Conservation (phyloP, 1,140 invertebrate genomes). For the Drosophila dunni region DNA sequence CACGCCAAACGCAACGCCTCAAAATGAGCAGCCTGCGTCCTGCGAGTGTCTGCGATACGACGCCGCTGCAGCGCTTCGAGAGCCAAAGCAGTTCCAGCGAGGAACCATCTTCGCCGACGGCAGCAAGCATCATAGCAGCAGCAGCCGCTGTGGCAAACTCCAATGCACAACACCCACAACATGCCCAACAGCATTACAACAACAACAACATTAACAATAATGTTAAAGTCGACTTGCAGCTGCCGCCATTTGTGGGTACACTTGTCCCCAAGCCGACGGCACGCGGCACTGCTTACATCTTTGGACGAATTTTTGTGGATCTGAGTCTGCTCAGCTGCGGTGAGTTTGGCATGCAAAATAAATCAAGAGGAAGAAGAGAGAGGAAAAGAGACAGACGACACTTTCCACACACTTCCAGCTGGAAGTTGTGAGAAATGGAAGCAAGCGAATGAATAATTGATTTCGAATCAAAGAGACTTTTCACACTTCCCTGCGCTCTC, state of each 20-base stretch:
- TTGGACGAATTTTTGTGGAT: conserved; percentile 61
- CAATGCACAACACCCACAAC: conserved; percentile 12
- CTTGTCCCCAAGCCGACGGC: not conserved
- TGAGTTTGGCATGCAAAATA: conserved; percentile 45
- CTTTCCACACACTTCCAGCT: not conserved
- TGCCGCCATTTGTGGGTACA: conserved; percentile 54
- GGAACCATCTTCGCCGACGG: conserved; percentile 74
- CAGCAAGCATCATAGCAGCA: conserved; percentile 60
- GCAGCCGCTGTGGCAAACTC: conserved; percentile 19
- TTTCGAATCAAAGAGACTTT: not conserved
- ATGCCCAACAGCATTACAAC: conserved; percentile 13
- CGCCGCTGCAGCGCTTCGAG: conserved; percentile 75
- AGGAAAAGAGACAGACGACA: not conserved
- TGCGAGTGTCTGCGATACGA: conserved; percentile 68
- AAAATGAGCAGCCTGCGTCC: conserved; percentile 74
- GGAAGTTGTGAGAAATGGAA: conserved; percentile 1
- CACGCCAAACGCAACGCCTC: not conserved
- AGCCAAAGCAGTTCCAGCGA: conserved; percentile 74
- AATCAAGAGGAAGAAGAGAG: not conserved
- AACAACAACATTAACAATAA: conserved; percentile 64
- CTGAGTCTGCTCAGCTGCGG: conserved; percentile 68
- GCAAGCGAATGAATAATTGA: not conserved
- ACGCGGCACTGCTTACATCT: conserved; percentile 47
- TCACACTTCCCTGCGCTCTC: conserved; percentile 39
- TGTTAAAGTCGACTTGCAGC: conserved; percentile 74